Conservation (phyloP, 2,113 vertebrate species). For the Forbesichthys agassizii region DNA sequence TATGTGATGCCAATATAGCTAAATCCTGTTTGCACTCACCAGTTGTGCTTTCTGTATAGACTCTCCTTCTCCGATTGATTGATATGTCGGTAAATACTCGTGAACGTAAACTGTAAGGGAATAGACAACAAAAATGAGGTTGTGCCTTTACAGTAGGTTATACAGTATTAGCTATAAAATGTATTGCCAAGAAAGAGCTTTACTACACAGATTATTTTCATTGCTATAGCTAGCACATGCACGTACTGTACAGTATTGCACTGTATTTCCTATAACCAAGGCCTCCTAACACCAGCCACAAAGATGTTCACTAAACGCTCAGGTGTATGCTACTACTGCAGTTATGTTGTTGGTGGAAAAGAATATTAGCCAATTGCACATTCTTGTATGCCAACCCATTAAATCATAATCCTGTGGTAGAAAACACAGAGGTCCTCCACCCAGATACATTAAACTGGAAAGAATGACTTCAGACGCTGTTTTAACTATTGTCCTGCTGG, state of each 20-base stretch:
- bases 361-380: neutral
- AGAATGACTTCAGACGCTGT: conserved; percentile 1
- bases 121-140: neutral
- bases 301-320: too few species aligned
- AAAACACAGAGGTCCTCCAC: neutral
- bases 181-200: too few species aligned
- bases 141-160: neutral
- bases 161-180: too few species aligned
- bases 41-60: conserved; percentile 27
- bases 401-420: neutral
- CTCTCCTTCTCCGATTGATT: conserved; percentile 47
- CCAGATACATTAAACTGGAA: neutral
- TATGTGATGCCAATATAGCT: neutral
- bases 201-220: too few species aligned
- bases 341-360: too few species aligned
- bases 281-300: too few species aligned
- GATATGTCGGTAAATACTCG: conserved; percentile 70
- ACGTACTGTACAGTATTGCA: too few species aligned
- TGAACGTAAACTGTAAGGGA: conserved; percentile 63
- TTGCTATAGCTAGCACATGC: too few species aligned
- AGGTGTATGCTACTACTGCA: too few species aligned
- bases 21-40: conserved; percentile 58
- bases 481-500: neutral
- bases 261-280: too few species aligned
- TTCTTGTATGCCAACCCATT: neutral